These are phyloP conservation scores for Drosophila sordidula DNA, from an alignment of 2,888 invertebrate species.

Conservation along the genomic window DNA sequence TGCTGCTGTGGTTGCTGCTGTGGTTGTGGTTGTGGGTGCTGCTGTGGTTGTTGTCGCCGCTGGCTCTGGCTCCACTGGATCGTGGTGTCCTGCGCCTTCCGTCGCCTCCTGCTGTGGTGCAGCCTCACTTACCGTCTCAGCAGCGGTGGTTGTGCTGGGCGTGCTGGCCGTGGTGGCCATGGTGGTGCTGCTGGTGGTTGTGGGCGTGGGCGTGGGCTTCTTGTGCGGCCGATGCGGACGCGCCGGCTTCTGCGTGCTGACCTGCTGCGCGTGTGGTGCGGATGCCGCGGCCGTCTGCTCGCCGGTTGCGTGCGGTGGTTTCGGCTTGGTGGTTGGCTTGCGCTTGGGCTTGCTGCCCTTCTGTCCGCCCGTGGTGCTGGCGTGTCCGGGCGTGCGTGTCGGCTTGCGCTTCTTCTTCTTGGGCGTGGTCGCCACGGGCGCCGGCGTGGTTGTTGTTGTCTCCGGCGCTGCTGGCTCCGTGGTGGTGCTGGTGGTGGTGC, in stretches of 20 bases:
- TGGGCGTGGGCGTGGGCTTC: constrained; percentile 61
- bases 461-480: constrained; percentile 30
- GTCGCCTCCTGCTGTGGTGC: constrained; percentile 8
- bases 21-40: constrained; percentile 2
- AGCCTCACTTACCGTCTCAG: constrained; percentile 28
- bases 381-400: constrained; percentile 68
- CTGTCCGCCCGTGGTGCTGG: constrained; percentile 11
- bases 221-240: constrained; percentile 55
- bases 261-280: constrained; percentile 54
- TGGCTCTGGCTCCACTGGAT: constrained; percentile 22
- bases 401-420: constrained; percentile 82
- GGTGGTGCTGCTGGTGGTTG: constrained; percentile 33
- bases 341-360: constrained; percentile 45
- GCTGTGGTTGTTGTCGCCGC: constrained; percentile 9
- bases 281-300: constrained; percentile 36
- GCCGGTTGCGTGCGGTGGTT: constrained; percentile 32
- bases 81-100: constrained; percentile 15
- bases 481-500: constrained; percentile 2
- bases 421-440: constrained; percentile 44
- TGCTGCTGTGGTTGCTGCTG: constrained; percentile 1
- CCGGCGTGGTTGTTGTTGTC: constrained; percentile 36
- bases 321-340: constrained; percentile 59
- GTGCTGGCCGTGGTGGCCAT: constrained; percentile 27
- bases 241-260: constrained; percentile 33
- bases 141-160: constrained; percentile 25